Conservation (phyloP, 2,797 vertebrate species). For the Myripristis murdjan region DNA sequence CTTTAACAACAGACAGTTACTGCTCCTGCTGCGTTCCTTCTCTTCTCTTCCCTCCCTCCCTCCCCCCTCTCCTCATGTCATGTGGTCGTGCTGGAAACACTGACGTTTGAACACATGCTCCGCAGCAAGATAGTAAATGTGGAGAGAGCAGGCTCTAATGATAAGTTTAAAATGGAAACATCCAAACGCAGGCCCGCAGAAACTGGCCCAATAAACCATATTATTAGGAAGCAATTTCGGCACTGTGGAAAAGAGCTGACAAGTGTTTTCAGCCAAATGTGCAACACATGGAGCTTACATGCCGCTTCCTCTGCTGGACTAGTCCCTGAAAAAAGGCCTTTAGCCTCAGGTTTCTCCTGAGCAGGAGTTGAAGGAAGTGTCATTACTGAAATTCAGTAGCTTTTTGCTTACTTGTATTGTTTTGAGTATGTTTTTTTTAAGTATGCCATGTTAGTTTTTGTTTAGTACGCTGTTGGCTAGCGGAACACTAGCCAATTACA, state of each 20-base stretch:
- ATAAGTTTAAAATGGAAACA: constrained; percentile 84
- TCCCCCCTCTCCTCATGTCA: constrained; percentile 41
- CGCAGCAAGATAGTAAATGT: constrained; percentile 73
- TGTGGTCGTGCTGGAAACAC: constrained; percentile 71
- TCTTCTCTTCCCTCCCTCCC: constrained; percentile 15
- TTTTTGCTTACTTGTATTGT: neutral
- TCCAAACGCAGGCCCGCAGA: constrained; percentile 66
- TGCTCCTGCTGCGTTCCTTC: neutral
- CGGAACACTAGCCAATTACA: too few species aligned
- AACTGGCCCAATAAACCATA: constrained; percentile 77
- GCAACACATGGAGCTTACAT: constrained; percentile 72
- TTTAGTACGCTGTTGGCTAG: too few species aligned
- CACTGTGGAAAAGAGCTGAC: constrained; percentile 80
- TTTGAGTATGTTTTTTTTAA: neutral
- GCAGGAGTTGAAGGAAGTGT: neutral
- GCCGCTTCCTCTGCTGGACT: constrained; percentile 19
- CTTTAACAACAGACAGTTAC: constrained; percentile 3
- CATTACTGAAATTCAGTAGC: neutral
- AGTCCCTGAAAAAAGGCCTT: constrained; percentile 27
- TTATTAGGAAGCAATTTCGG: constrained; percentile 80
- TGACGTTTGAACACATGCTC: constrained; percentile 72
- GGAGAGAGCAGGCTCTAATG: constrained; percentile 73
- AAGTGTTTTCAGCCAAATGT: constrained; percentile 76
- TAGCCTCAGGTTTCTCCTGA: constrained; percentile 1
- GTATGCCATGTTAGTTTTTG: too few species aligned